Conservation (phyloP, 2,797 vertebrate genomes). For the Lindbergichthys nudifrons region DNA sequence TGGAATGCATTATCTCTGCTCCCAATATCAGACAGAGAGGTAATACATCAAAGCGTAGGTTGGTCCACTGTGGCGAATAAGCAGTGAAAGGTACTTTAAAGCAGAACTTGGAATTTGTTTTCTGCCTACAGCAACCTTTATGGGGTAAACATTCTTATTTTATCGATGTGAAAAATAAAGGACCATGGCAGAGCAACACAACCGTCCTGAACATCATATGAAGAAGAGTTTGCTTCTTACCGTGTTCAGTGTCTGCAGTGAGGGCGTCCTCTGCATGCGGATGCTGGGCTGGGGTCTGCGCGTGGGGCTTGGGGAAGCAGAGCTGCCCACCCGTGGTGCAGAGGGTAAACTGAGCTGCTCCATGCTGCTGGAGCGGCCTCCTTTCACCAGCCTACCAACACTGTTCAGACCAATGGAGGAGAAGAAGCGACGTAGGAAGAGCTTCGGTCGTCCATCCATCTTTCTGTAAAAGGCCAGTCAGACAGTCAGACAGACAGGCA, state of each 20-base stretch:
- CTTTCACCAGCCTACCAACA: constrained; percentile 83
- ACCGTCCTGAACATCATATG: background rate
- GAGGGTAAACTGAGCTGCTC: constrained; percentile 82
- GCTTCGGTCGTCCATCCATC: constrained; percentile 82
- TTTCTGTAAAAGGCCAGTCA: constrained; percentile 62
- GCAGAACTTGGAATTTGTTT: constrained; percentile 26
- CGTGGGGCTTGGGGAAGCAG: constrained; percentile 79
- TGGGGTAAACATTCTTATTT: background rate
- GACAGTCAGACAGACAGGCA: too few relatives aligned
- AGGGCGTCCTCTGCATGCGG: constrained; percentile 85
- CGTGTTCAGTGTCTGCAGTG: constrained; percentile 82
- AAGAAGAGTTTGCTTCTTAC: constrained; percentile 52
- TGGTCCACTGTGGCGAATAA: constrained; percentile 36
- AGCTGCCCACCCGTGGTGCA: constrained; percentile 45
- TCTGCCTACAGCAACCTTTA: background rate
- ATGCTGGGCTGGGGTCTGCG: constrained; percentile 68
- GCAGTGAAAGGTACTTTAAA: constrained; percentile 37
- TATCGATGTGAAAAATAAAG: constrained; percentile 3
- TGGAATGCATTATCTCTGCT: constrained; percentile 36
- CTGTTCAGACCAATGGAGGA: constrained; percentile 87
- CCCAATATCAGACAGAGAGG: constrained; percentile 22
- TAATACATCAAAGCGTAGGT: constrained; percentile 35
- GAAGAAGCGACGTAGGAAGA: constrained; percentile 87
- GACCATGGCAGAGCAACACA: background rate
- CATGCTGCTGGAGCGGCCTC: constrained; percentile 86